Conservation (phyloP, 2,797 vertebrate species). For the Anguilla megastoma region DNA sequence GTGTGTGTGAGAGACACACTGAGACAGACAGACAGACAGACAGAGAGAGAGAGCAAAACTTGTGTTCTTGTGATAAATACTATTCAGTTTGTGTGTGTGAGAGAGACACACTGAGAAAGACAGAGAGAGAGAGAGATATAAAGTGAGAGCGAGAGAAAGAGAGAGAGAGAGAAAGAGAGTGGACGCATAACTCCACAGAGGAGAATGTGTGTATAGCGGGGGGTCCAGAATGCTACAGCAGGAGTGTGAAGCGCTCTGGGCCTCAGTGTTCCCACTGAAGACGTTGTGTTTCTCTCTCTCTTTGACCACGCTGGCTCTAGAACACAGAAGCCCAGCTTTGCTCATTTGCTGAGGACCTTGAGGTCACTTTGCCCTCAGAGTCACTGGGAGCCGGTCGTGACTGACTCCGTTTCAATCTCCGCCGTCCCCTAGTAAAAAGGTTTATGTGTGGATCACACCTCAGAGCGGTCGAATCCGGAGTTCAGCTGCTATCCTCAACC, state of each 20-base stretch:
- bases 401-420: not conserved
- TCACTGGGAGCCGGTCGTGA: not conserved
- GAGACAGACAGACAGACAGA: constrained; percentile 37
- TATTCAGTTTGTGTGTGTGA: too few relatives aligned
- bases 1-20: constrained; percentile 1
- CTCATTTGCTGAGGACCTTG: not conserved
- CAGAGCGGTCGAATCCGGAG: not conserved
- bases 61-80: too few relatives aligned
- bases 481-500: not conserved
- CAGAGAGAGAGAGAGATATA: constrained; percentile 26
- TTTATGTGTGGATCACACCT: not conserved
- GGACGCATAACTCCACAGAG: constrained; percentile 45
- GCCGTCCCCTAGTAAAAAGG: not conserved
- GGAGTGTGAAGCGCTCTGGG: constrained; percentile 60
- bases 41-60: constrained; percentile 24
- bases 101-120: constrained; percentile 17
- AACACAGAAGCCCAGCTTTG: not conserved
- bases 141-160: constrained; percentile 46
- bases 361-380: not conserved
- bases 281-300: constrained; percentile 44
- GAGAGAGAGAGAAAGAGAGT: constrained; percentile 45
- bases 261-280: not conserved
- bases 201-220: constrained; percentile 49
- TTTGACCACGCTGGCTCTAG: constrained; percentile 46
- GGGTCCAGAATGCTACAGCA: constrained; percentile 52